Conservation (phyloP, 92 coral and sea anemone species). For the Phenganax subtilis region DNA sequence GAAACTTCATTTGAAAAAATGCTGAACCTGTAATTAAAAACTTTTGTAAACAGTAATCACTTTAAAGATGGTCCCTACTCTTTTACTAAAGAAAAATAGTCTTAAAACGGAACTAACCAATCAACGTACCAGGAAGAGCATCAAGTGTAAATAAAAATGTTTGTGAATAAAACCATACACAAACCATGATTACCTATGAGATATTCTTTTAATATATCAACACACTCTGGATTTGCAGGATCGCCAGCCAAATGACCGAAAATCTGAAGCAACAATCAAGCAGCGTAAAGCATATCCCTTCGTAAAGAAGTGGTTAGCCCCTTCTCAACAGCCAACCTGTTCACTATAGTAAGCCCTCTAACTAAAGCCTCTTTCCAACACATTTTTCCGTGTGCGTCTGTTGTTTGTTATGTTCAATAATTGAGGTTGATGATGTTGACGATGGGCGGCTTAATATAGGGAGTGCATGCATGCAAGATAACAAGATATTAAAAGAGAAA, state of each 20-base stretch:
- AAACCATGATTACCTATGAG: slow-evolving; percentile 66
- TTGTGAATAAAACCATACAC: background rate
- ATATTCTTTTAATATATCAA: slow-evolving; percentile 76
- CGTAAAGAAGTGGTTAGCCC: no score
- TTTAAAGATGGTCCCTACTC: background rate
- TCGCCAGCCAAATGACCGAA: slow-evolving; percentile 76
- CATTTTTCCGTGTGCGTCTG: no score
- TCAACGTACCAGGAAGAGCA: no score
- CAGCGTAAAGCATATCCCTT: no score
- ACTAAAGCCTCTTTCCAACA: no score
- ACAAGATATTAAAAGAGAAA: no score
- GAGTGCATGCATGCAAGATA: no score
- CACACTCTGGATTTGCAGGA: slow-evolving; percentile 93
- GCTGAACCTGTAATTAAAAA: slow-evolving; percentile 64
- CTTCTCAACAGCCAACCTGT: no score
- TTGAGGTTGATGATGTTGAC: no score
- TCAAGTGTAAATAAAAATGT: background rate
- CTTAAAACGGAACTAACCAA: background rate
- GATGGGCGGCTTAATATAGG: no score
- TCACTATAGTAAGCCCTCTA: no score
- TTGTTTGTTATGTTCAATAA: no score
- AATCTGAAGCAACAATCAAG: slow-evolving; percentile 51
- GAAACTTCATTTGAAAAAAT: slow-evolving; percentile 64
- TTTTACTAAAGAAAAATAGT: background rate
- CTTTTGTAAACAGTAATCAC: background rate